Percentiles rank a stretch among this genome's conserved stretches.
Evolutionary conservation across 2,113 vertebrate genomes (phyloP).

Genomic region (Synodontis membranacea): DNA sequence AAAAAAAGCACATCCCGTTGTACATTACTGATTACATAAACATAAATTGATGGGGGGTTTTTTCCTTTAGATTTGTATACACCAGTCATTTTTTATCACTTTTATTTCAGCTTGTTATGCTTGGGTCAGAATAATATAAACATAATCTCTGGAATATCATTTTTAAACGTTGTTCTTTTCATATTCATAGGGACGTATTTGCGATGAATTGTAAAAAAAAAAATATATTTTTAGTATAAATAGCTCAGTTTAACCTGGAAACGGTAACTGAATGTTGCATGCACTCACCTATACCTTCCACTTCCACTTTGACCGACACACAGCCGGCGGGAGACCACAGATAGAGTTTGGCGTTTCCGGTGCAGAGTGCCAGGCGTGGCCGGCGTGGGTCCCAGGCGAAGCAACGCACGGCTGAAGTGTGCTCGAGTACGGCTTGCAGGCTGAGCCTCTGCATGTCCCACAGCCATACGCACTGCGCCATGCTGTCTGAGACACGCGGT

Average conservation of each 20-base stretch:
- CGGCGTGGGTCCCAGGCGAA: slow-evolving; percentile 89
- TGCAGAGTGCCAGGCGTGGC: slow-evolving; percentile 86
- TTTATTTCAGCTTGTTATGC: no score
- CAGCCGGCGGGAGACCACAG: slow-evolving; percentile 89
- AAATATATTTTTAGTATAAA: background rate
- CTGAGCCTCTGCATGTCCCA: slow-evolving; percentile 88
- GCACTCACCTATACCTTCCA: slow-evolving; percentile 75
- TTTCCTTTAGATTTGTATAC: no score
- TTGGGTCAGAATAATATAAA: no score
- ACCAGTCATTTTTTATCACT: no score
- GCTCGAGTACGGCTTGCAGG: slow-evolving; percentile 82
- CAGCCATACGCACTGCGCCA: slow-evolving; percentile 85
- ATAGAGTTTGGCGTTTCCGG: slow-evolving; percentile 80
- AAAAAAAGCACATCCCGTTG: background rate
- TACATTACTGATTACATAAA: no score
- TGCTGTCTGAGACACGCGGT: slow-evolving; percentile 75
- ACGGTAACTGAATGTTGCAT: background rate
- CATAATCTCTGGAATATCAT: no score
- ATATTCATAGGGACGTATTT: background rate
- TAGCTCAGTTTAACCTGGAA: background rate
- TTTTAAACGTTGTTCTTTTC: background rate
- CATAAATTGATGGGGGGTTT: no score
- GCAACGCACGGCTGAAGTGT: slow-evolving; percentile 76
- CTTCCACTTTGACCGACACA: slow-evolving; percentile 81
- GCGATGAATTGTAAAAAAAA: background rate